Evolutionary conservation across 2,113 vertebrate species (phyloP), one percentile per base, ranked within the genome.

Genomic region (Jacana jacana): DNA sequence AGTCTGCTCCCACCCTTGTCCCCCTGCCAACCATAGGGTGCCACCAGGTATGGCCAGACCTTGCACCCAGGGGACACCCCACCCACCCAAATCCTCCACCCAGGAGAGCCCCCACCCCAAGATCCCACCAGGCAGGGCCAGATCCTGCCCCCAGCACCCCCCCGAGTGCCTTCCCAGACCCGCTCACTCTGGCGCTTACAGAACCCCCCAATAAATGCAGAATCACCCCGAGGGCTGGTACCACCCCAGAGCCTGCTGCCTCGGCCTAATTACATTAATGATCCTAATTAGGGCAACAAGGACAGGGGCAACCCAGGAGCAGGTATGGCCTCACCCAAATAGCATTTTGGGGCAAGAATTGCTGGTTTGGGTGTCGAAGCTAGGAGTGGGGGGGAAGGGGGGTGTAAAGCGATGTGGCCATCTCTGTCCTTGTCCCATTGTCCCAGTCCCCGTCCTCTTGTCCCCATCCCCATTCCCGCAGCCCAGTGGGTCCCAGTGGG

Each of bases 351-450:
- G 54, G 54, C 4, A n/a, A 52, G 33, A 65, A 42, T 3, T 8
- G 42, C 14, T 66, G 49, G 9, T 73, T 61, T 66, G 49, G 48
- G 35, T 2, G 37, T 1, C 6, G 27, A 40, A 51, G 10, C 17
- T 0, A 1, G 31, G 28, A 7, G 60, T 4, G 7, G 17, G 14
- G 35, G 13, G 27, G 61, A 6, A 10, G 10, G 16, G 0, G 1
- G n/a, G 30, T 54, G 33, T 2, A 1, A 23, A 8, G 49, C 3
- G 3, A 2, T 0, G 3, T 27, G 23, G 33, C 25, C 13, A 4
- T 40, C 24, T 13, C 8, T 11, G 9, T 11, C 18, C 18, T 25
- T n/a, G 35, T n/a, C 58, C 42, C 42, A 16, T 27, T 5, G 3
- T 27, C 33, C n/a, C 73, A 23, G 9, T 37, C 46, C 19, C 19